phyloP scores from a whole-genome alignment of 2,888 invertebrate genomes.

The Drosophila neotestacea region DNA sequence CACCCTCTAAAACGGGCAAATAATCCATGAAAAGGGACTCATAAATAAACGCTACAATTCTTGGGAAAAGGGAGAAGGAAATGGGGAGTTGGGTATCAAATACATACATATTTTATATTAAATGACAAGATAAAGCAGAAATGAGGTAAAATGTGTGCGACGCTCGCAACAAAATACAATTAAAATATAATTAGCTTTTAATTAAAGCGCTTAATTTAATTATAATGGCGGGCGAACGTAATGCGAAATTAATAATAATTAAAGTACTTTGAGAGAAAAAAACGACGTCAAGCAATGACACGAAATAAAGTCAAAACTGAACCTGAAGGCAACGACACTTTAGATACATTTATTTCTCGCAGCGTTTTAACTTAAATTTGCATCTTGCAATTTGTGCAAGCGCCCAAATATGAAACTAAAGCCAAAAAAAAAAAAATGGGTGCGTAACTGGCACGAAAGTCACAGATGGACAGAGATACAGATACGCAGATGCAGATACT shows the following conservation, averaged over 20 bases:
- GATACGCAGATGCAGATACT: slow-evolving; percentile 42
- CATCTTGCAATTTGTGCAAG: slow-evolving; percentile 30
- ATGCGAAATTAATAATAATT: slow-evolving; percentile 73
- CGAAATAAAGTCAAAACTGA: not conserved
- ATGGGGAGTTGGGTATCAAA: slow-evolving; percentile 16
- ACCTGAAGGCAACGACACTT: slow-evolving; percentile 6
- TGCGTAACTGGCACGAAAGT: slow-evolving; percentile 46
- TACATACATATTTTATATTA: slow-evolving; percentile 42
- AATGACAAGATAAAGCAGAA: slow-evolving; percentile 27
- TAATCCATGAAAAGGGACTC: slow-evolving; percentile 33
- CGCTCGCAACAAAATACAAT: slow-evolving; percentile 59
- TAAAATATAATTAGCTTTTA: slow-evolving; percentile 76
- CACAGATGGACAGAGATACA: slow-evolving; percentile 33
- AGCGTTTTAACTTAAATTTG: not conserved
- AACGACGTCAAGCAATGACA: not conserved
- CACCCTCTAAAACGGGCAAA: slow-evolving; percentile 23
- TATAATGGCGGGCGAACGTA: slow-evolving; percentile 70
- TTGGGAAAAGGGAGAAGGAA: slow-evolving; percentile 4
- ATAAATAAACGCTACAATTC: slow-evolving; percentile 66
- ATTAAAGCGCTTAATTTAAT: slow-evolving; percentile 77
- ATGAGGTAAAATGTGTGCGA: slow-evolving; percentile 31
- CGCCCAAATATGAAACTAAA: slow-evolving; percentile 35
- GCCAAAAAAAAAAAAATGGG: slow-evolving; percentile 43
- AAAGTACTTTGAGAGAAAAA: slow-evolving; percentile 32
- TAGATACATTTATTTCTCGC: slow-evolving; percentile 6